These are phyloP conservation scores for Aldrovandia affinis DNA, from an alignment of 2,797 vertebrate genomes.

Conservation along the genomic window DNA sequence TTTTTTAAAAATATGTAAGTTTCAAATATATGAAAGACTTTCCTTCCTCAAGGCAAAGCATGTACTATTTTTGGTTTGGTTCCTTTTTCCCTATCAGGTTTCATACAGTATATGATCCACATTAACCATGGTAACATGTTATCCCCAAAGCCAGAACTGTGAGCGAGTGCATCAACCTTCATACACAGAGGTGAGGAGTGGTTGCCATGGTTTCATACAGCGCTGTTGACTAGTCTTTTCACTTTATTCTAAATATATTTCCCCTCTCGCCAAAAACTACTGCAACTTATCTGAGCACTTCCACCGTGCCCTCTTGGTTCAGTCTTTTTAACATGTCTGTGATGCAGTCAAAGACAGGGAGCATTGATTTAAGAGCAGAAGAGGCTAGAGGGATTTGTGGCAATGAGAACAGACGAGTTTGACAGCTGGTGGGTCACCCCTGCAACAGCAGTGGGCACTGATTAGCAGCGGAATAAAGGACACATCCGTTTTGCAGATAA, in stretches of 20 bases:
- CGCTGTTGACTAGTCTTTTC: neutral
- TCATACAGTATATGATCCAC: neutral
- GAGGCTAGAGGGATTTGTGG: neutral
- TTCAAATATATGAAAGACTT: no score
- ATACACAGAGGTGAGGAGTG: neutral
- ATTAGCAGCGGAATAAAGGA: neutral
- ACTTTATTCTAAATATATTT: neutral
- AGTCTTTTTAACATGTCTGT: neutral
- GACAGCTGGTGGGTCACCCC: neutral
- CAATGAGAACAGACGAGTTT: neutral
- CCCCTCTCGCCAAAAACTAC: neutral
- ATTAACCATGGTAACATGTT: neutral
- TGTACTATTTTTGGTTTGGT: neutral
- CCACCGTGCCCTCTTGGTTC: neutral
- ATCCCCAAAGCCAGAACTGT: neutral
- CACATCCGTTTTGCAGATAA: neutral
- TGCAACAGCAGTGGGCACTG: neutral
- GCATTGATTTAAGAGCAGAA: neutral
- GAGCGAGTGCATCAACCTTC: neutral
- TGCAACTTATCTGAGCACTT: neutral
- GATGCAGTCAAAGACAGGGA: neutral
- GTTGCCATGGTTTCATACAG: slow-evolving; percentile 9
- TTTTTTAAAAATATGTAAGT: no score
- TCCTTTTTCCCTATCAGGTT: neutral
- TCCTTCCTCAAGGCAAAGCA: neutral